Percentiles rank a stretch among this genome's conserved stretches.
Evolutionary conservation across 2,113 vertebrate species (phyloP).

Genomic region (Fukomys damarensis): DNA sequence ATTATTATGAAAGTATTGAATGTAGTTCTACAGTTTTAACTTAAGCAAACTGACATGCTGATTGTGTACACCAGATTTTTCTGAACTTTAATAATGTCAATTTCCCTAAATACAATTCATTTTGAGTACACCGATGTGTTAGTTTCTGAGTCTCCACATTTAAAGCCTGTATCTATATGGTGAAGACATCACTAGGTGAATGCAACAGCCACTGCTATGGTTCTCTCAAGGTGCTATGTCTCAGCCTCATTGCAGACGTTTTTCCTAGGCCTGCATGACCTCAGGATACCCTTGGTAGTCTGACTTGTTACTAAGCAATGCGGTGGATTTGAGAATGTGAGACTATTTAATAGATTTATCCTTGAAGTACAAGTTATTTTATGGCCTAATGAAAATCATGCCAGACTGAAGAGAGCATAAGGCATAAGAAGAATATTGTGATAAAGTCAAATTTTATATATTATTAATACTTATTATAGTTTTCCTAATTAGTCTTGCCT

Average conservation of each 20-base stretch:
- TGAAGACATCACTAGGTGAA: background rate
- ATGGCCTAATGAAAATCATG: background rate
- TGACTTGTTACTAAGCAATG: background rate
- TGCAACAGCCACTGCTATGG: no score
- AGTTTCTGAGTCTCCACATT: background rate
- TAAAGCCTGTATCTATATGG: background rate
- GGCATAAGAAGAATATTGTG: no score
- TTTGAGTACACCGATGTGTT: background rate
- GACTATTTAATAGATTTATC: background rate
- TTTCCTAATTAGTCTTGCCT: conserved; percentile 11
- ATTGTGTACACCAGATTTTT: background rate
- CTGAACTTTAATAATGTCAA: background rate
- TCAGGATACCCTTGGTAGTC: background rate
- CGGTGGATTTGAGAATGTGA: background rate
- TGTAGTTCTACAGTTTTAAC: background rate
- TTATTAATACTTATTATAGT: background rate
- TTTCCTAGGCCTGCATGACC: background rate
- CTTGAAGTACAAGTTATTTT: background rate
- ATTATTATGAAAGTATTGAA: background rate
- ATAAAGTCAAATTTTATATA: background rate
- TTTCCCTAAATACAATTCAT: background rate
- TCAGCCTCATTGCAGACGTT: background rate
- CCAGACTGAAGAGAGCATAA: background rate
- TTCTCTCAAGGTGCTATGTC: background rate
- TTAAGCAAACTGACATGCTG: conserved; percentile 11